Conservation (phyloP, 1,140 invertebrate genomes). For the Drosophila azteca region DNA sequence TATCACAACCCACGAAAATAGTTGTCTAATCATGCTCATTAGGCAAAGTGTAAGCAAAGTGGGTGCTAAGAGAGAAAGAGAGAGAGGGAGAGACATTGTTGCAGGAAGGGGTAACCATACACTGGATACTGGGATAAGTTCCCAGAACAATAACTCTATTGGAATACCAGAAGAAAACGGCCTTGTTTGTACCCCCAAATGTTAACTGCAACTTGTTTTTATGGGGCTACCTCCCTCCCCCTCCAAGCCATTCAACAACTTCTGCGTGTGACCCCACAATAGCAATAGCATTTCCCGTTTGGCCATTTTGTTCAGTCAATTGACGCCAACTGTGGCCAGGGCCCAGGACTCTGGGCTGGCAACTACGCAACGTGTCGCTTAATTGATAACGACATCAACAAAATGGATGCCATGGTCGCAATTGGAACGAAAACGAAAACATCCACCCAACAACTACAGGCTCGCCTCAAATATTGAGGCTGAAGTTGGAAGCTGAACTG, state of each 20-base stretch:
- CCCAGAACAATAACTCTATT: slow-evolving; percentile 52
- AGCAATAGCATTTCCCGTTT: slow-evolving; percentile 23
- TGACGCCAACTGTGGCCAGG: slow-evolving; percentile 63
- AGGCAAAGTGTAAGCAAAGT: neutral
- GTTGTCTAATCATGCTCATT: slow-evolving; percentile 9
- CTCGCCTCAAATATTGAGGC: neutral
- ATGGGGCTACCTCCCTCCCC: slow-evolving; percentile 25
- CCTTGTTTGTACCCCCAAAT: slow-evolving; percentile 15
- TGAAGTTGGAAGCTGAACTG: slow-evolving; percentile 23
- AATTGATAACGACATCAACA: slow-evolving; percentile 79
- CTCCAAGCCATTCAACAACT: slow-evolving; percentile 36
- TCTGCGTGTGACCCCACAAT: slow-evolving; percentile 1
- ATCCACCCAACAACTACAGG: slow-evolving; percentile 14
- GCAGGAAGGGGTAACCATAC: too few relatives aligned
- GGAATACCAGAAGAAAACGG: slow-evolving; percentile 15
- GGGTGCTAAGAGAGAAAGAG: neutral
- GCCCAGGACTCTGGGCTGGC: slow-evolving; percentile 19
- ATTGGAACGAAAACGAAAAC: slow-evolving; percentile 52
- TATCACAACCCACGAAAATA: neutral
- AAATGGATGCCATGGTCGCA: slow-evolving; percentile 71
- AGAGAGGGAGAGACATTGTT: neutral
- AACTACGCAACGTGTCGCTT: slow-evolving; percentile 74
- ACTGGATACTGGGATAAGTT: slow-evolving; percentile 13
- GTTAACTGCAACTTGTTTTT: slow-evolving; percentile 65
- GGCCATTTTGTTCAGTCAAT: slow-evolving; percentile 65